Evolutionary conservation across 1,140 invertebrate species (phyloP).

Genomic region (Proales similis): DNA sequence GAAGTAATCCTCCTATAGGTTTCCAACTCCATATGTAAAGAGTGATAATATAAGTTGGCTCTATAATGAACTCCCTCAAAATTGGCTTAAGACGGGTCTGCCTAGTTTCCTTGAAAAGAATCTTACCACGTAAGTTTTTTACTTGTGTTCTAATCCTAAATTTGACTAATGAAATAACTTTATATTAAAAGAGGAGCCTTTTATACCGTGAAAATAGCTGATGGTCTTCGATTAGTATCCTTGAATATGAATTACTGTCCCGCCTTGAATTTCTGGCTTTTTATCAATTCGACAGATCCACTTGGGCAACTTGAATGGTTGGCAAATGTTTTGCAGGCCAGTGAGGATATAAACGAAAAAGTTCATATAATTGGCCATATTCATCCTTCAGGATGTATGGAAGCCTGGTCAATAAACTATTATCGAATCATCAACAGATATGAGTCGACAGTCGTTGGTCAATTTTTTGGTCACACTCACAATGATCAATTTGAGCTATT

Average conservation of each 20-base stretch:
- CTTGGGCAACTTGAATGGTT: constrained; percentile 83
- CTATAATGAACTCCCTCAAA: constrained; percentile 13
- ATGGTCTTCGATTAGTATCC: constrained; percentile 56
- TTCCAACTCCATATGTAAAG: constrained; percentile 17
- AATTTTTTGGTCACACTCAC: constrained; percentile 57
- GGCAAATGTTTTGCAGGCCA: constrained; percentile 64
- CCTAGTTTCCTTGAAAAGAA: constrained; percentile 1
- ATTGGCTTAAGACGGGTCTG: constrained; percentile 27
- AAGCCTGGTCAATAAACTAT: constrained; percentile 58
- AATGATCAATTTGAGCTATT: constrained; percentile 53
- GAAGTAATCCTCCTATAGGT: constrained; percentile 7
- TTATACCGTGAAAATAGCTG: constrained; percentile 43
- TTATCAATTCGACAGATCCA: constrained; percentile 91
- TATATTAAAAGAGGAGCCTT: constrained; percentile 17
- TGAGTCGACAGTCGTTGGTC: constrained; percentile 52
- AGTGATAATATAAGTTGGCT: constrained; percentile 30
- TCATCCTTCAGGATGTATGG: constrained; percentile 66
- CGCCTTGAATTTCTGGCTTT: constrained; percentile 67
- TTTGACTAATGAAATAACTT: neutral
- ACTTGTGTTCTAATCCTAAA: neutral
- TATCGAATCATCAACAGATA: constrained; percentile 48
- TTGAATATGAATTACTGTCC: constrained; percentile 56
- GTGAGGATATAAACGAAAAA: constrained; percentile 83
- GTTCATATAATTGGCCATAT: constrained; percentile 94
- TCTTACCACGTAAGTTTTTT: constrained; percentile 10